A percentile compares a stretch with the other conserved stretches of the same genome.
Evolutionary conservation across 2,797 vertebrate species (phyloP).

Genomic region (Paratrypauchen microcephalus): DNA sequence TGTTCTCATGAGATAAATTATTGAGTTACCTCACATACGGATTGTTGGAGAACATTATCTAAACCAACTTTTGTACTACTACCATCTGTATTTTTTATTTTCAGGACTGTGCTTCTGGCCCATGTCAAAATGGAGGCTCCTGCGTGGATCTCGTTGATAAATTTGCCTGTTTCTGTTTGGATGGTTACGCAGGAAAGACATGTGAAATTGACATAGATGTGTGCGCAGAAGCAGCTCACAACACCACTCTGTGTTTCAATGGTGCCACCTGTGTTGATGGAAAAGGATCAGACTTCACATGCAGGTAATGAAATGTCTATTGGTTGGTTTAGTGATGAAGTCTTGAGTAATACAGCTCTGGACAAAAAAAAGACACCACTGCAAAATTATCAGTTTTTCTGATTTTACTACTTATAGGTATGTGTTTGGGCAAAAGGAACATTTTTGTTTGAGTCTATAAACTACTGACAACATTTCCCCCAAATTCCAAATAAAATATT

Average conservation of each 20-base stretch:
- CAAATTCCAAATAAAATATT: too few relatives aligned
- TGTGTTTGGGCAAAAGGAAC: too few relatives aligned
- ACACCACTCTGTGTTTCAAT: slow-evolving; percentile 76
- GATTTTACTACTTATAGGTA: too few relatives aligned
- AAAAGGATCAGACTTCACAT: slow-evolving; percentile 77
- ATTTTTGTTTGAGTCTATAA: too few relatives aligned
- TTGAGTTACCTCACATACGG: slow-evolving; percentile 60
- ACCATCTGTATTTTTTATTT: slow-evolving; percentile 30
- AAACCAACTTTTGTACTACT: slow-evolving; percentile 21
- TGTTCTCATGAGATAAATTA: slow-evolving; percentile 66
- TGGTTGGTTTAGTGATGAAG: neutral
- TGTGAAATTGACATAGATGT: slow-evolving; percentile 77
- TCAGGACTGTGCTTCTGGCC: slow-evolving; percentile 77
- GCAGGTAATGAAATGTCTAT: slow-evolving; percentile 78
- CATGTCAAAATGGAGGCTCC: slow-evolving; percentile 77
- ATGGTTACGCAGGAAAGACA: slow-evolving; percentile 71
- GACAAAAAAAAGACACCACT: too few relatives aligned
- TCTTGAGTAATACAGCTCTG: too few relatives aligned
- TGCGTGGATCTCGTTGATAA: slow-evolving; percentile 79
- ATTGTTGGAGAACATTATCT: slow-evolving; percentile 66
- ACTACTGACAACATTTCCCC: too few relatives aligned
- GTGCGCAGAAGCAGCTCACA: slow-evolving; percentile 60
- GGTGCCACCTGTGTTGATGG: slow-evolving; percentile 79
- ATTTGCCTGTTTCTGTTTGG: slow-evolving; percentile 77
- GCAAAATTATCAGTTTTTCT: too few relatives aligned